Percentiles rank a stretch among this genome's conserved stretches.
Conservation (phyloP, 2,797 vertebrate genomes). For the Mycteria americana region DNA sequence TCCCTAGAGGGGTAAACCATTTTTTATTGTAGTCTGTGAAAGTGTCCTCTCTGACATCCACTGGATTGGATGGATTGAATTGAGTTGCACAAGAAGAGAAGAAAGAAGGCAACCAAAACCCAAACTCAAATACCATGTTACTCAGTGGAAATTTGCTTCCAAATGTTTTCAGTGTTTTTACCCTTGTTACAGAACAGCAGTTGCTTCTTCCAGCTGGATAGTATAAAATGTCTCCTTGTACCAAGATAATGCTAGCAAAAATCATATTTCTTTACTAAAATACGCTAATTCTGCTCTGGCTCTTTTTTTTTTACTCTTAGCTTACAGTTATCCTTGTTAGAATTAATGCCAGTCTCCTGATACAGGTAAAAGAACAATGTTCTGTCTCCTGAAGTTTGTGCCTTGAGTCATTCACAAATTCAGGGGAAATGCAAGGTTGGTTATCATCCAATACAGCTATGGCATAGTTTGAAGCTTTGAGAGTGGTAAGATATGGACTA, state of each 20-base stretch:
- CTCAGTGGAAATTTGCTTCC: not conserved
- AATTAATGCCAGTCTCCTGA: not conserved
- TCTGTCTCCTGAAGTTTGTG: not conserved
- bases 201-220: not conserved
- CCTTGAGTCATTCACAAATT: not conserved
- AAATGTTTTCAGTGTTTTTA: not conserved
- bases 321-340: not conserved
- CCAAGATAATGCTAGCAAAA: not conserved
- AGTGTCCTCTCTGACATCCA: not conserved
- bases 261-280: not conserved
- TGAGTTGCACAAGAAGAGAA: not conserved
- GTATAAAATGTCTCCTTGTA: not conserved
- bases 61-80: not conserved
- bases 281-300: not conserved
- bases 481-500: not conserved
- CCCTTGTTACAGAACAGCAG: not conserved
- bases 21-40: not conserved
- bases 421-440: not conserved
- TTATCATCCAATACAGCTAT: not conserved
- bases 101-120: not conserved
- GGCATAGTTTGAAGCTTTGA: not conserved
- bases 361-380: not conserved
- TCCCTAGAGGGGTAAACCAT: not conserved
- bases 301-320: not conserved
- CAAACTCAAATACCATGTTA: not conserved